Evolutionary conservation across 2,113 vertebrate species (phyloP), one percentile per base, ranked within the genome.

Genomic region (Oryzias celebensis): DNA sequence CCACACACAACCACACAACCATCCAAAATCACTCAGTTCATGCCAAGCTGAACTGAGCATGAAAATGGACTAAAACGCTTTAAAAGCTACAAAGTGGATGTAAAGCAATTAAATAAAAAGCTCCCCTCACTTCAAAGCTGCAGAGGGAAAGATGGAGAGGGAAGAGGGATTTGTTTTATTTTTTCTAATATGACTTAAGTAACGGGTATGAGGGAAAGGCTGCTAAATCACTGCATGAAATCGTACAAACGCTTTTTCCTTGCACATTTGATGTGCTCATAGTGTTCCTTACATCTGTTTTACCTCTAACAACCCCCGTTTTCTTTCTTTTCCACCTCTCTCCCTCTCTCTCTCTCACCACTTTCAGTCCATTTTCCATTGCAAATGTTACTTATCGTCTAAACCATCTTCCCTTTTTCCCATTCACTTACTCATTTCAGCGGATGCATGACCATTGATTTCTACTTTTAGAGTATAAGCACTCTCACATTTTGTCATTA

Each of bases 101-200:
- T 66, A 53, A 22, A 45, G 36, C 60, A 54, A 71, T 81, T 52
- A 58, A 58, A 63, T 73, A 22, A 75, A 65, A 78, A 78, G 65
- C 77, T 50, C 15, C 58, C 10, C 48, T 63, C 48, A 60, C 47
- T 22, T 7, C 24, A 42, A 13, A 64, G 28, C 2, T 14, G 67
- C 0, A 0, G 23, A 20, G 17, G 63, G 23, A 36, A 7, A 63
- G 26, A 24, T 20, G 26, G 14, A 22, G 1, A 41, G 31, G 45
- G 13, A 57, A 41, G n/a, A 22, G 36, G 54, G 42, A n/a, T 47
- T n/a, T 7, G 8, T 47, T 17, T 62, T 49, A 49, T 0, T 45
- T 46, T 13, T 52, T 42, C 58, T 45, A 52, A 55, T 8, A 2
- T 53, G 24, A 42, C 43, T 60, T 43, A 45, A 51, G 15, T 20